Percentiles rank a stretch among this genome's conserved stretches.
Conservation (phyloP, 1,140 invertebrate species). For the Physella acuta region DNA sequence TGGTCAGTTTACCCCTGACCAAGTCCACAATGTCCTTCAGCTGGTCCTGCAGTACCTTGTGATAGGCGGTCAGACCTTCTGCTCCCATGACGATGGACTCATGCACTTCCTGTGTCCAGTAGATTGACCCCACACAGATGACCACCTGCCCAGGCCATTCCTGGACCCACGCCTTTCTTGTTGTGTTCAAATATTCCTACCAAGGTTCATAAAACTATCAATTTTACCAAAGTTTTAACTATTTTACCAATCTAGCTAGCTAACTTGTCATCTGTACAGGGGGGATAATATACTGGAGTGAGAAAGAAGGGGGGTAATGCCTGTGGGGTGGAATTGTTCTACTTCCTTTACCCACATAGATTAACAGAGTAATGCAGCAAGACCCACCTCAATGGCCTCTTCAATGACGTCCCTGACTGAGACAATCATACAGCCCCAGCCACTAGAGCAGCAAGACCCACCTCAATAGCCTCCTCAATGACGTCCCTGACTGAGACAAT, state of each 20-base stretch:
- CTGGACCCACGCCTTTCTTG: conserved; percentile 56
- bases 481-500: conserved; percentile 57
- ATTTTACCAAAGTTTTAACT: too few relatives aligned
- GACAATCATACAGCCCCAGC: conserved; percentile 58
- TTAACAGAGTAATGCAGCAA: too few relatives aligned
- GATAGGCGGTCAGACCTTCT: conserved; percentile 52
- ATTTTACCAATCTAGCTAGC: too few relatives aligned
- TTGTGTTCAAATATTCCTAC: conserved; percentile 54
- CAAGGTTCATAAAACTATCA: too few relatives aligned
- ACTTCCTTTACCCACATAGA: too few relatives aligned
- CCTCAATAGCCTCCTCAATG: conserved; percentile 50
- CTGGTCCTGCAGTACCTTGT: conserved; percentile 50
- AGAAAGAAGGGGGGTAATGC: not conserved
- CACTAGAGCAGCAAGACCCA: too few relatives aligned
- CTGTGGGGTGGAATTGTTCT: too few relatives aligned
- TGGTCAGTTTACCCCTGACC: conserved; percentile 60
- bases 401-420: conserved; percentile 58
- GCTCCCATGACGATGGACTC: conserved; percentile 51
- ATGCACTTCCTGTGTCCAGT: conserved; percentile 60
- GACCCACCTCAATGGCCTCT: conserved; percentile 46
- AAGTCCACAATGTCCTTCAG: conserved; percentile 57
- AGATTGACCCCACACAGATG: conserved; percentile 59
- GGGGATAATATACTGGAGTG: not conserved
- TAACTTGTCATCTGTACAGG: too few relatives aligned
- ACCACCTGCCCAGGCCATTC: conserved; percentile 62